Conservation (phyloP, 37 sponge, comb jelly and placozoan genomes). For the Spongilla lacustris region DNA sequence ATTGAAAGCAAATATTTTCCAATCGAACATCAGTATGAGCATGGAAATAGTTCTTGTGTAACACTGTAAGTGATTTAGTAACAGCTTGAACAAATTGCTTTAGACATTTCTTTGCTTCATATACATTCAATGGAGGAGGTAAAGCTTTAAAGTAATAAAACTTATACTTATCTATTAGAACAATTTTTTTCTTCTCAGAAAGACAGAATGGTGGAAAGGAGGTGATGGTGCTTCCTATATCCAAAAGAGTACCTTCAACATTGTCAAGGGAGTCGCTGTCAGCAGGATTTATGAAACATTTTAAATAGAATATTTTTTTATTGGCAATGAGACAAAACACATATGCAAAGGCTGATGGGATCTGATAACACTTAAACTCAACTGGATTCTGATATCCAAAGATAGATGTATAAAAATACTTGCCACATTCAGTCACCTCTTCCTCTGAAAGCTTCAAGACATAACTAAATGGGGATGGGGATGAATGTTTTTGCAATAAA, state of each 20-base stretch:
- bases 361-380: too few relatives aligned
- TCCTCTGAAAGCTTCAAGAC: background rate
- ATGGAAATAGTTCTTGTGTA: background rate
- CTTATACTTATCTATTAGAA: background rate
- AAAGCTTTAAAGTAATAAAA: background rate
- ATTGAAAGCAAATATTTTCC: background rate
- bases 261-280: background rate
- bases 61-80: background rate
- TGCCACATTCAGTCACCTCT: background rate
- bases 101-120: background rate
- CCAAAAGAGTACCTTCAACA: background rate
- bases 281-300: background rate
- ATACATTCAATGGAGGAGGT: background rate
- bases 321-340: background rate
- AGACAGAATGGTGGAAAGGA: background rate
- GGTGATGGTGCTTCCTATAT: background rate
- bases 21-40: slow-evolving; percentile 6
- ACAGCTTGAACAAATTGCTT: background rate
- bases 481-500: background rate
- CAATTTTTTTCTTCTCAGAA: background rate
- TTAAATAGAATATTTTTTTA: background rate
- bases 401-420: background rate
- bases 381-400: background rate
- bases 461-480: background rate
- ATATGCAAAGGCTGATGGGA: background rate